A percentile compares a stretch with the other conserved stretches of the same genome.
Evolutionary conservation across 2,113 vertebrate species (phyloP).

Genomic region (Sorex fumeus): DNA sequence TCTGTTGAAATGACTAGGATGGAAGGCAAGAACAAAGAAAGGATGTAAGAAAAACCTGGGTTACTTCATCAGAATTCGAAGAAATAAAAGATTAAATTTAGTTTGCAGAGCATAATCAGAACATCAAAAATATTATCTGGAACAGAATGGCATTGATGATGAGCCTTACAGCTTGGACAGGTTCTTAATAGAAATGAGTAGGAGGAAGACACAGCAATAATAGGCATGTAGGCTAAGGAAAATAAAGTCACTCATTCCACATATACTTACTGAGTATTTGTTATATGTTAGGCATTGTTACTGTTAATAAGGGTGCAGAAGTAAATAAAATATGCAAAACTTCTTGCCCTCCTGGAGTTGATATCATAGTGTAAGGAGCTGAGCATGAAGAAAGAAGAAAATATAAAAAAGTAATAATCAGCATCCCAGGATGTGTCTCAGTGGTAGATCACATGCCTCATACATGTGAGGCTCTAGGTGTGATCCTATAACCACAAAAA

Average conservation of each 20-base stretch:
- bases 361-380: neutral
- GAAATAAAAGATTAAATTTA: slow-evolving; percentile 64
- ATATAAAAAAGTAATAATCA: neutral
- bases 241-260: neutral
- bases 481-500: too few relatives aligned
- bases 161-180: too few relatives aligned
- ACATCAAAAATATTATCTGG: neutral
- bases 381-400: neutral
- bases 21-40: slow-evolving; percentile 47
- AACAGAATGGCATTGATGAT: too few relatives aligned
- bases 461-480: too few relatives aligned
- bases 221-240: slow-evolving; percentile 21
- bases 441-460: too few relatives aligned
- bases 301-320: neutral
- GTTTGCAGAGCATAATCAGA: slow-evolving; percentile 52
- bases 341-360: neutral
- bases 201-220: slow-evolving; percentile 15
- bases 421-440: too few relatives aligned
- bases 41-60: slow-evolving; percentile 48
- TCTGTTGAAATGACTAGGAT: slow-evolving; percentile 65
- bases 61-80: slow-evolving; percentile 62
- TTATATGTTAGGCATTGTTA: slow-evolving; percentile 33
- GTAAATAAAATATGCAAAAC: slow-evolving; percentile 64
- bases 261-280: neutral
- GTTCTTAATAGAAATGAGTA: slow-evolving; percentile 55